phyloP scores from a whole-genome alignment of 2,888 invertebrate species.

The Tineola bisselliella region DNA sequence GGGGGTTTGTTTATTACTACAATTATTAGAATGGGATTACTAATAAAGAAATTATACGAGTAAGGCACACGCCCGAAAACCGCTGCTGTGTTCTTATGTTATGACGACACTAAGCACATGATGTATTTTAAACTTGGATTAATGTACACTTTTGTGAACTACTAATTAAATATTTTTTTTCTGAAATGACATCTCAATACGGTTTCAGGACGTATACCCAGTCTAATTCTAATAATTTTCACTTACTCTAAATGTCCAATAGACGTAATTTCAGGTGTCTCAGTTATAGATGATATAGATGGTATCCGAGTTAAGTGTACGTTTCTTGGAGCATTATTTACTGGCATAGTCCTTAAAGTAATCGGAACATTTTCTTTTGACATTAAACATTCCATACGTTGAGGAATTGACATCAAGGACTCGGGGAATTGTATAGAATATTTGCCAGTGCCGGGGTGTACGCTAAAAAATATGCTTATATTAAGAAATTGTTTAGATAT shows the following conservation, averaged over 20 bases:
- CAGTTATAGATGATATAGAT: background rate
- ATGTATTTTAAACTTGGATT: too few relatives aligned
- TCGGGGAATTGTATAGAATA: constrained; percentile 46
- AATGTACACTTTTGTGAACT: too few relatives aligned
- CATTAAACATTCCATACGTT: constrained; percentile 28
- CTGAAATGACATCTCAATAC: too few relatives aligned
- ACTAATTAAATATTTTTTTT: too few relatives aligned
- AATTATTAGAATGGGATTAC: background rate
- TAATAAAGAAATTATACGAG: background rate
- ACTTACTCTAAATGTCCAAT: background rate
- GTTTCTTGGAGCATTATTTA: background rate
- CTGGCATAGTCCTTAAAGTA: background rate
- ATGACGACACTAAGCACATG: too few relatives aligned
- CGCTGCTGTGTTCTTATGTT: too few relatives aligned
- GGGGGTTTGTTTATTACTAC: constrained; percentile 36
- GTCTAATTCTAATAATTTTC: background rate
- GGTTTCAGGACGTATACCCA: background rate
- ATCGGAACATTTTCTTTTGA: background rate
- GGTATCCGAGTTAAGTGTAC: background rate
- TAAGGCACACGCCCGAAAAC: background rate
- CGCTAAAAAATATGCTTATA: background rate
- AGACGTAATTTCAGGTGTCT: background rate
- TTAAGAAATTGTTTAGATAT: background rate
- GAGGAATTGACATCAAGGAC: constrained; percentile 40
- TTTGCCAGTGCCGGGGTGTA: constrained; percentile 25